Evolutionary conservation across 1,140 invertebrate species (phyloP).

Genomic region (Drosophila neocordata): DNA sequence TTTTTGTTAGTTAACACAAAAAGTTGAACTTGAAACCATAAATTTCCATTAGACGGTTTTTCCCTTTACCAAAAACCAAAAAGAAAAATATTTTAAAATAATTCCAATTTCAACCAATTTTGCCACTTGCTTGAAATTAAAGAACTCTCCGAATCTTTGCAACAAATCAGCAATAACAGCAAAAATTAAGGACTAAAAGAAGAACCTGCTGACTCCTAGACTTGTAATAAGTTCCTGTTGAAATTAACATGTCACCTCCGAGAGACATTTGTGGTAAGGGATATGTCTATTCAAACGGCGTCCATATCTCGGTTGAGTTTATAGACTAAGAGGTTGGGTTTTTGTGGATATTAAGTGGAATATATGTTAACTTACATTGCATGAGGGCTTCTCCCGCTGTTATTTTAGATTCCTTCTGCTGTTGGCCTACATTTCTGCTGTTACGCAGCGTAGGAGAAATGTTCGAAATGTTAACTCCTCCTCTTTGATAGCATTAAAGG

Average conservation of each 20-base stretch:
- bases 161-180: conserved; percentile 53
- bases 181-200: neutral
- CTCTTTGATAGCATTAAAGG: neutral
- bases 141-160: conserved; percentile 36
- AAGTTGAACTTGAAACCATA: conserved; percentile 6
- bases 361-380: neutral
- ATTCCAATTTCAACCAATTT: conserved; percentile 70
- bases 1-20: neutral
- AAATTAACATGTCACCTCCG: conserved; percentile 78
- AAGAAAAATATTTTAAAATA: neutral
- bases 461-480: conserved; percentile 2
- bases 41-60: conserved; percentile 11
- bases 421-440: too few species aligned
- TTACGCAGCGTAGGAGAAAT: too few species aligned
- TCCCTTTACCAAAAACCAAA: too few species aligned
- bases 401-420: too few species aligned
- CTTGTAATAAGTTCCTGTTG: conserved; percentile 67
- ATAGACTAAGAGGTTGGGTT: neutral
- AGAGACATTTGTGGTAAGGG: conserved; percentile 66
- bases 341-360: conserved; percentile 31
- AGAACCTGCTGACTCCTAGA: conserved; percentile 26
- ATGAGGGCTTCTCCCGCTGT: neutral
- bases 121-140: conserved; percentile 65
- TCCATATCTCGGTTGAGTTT: neutral
- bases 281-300: conserved; percentile 22